Percentiles rank a stretch among this genome's conserved stretches.
These are phyloP conservation scores for Bufotes viridis DNA, from an alignment of 2,797 vertebrate genomes.

Conservation along the genomic window DNA sequence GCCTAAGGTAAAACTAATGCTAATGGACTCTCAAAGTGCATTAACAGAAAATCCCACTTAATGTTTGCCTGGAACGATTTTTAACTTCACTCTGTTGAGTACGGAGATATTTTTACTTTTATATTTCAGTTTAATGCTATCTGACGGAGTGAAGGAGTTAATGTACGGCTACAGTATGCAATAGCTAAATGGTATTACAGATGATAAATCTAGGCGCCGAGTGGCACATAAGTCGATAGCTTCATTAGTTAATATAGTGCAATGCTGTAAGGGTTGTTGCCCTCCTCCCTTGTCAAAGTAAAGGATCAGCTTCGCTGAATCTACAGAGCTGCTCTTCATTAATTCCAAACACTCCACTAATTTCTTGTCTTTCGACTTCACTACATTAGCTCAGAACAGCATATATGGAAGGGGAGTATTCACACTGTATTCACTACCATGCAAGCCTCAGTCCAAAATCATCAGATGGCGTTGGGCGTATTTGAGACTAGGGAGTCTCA, in stretches of 20 bases:
- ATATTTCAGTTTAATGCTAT: slow-evolving; percentile 45
- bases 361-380: not conserved
- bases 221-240: slow-evolving; percentile 25
- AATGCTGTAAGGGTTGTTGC: slow-evolving; percentile 10
- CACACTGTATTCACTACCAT: not conserved
- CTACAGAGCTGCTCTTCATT: slow-evolving; percentile 12
- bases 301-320: not conserved
- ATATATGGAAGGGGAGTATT: not conserved
- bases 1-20: slow-evolving; percentile 60
- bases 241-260: slow-evolving; percentile 35
- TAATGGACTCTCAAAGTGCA: slow-evolving; percentile 61
- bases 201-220: slow-evolving; percentile 13
- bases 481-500: not conserved
- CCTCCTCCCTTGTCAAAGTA: slow-evolving; percentile 28
- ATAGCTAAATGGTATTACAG: slow-evolving; percentile 36
- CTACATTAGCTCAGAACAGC: not conserved
- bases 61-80: slow-evolving; percentile 58
- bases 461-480: not conserved
- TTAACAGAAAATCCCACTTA: slow-evolving; percentile 61
- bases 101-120: slow-evolving; percentile 36
- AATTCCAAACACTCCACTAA: slow-evolving; percentile 1
- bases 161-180: slow-evolving; percentile 8
- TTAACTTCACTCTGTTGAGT: slow-evolving; percentile 44
- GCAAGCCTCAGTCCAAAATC: not conserved
- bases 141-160: slow-evolving; percentile 46